phyloP scores from a whole-genome alignment of 2,888 invertebrate species.

The Dromius quadrimaculatus region DNA sequence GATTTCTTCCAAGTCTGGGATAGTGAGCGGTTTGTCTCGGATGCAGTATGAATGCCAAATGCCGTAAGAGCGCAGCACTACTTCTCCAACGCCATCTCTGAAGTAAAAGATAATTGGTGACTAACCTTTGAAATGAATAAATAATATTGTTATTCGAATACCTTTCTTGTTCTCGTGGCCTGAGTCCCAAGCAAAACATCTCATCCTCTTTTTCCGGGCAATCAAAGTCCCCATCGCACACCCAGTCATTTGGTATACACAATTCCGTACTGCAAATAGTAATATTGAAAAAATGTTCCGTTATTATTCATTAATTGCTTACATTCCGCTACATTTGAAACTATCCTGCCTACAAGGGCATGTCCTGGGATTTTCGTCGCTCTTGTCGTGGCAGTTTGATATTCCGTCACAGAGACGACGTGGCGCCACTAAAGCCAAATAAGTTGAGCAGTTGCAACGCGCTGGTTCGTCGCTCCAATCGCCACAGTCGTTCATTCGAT shows the following conservation, averaged over 20 bases:
- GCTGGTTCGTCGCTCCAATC: constrained; percentile 81
- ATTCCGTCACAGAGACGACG: constrained; percentile 81
- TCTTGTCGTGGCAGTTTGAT: constrained; percentile 81
- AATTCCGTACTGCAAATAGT: neutral
- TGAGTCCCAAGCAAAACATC: constrained; percentile 71
- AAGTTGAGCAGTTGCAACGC: constrained; percentile 74
- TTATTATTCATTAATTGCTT: constrained; percentile 49
- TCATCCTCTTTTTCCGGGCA: constrained; percentile 84
- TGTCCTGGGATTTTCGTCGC: constrained; percentile 77
- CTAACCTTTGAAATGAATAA: no score
- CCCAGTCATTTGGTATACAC: constrained; percentile 79
- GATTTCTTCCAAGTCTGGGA: constrained; percentile 70
- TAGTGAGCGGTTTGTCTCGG: constrained; percentile 68
- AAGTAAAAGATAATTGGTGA: constrained; percentile 51
- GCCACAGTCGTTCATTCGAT: constrained; percentile 76
- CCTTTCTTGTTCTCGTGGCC: constrained; percentile 60
- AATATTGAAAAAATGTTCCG: neutral
- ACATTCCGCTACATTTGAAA: constrained; percentile 71
- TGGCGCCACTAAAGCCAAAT: constrained; percentile 76
- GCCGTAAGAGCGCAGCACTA: constrained; percentile 75
- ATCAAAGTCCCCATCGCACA: constrained; percentile 81
- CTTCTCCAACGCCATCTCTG: constrained; percentile 75
- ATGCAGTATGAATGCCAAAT: constrained; percentile 82
- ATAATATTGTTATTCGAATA: constrained; percentile 53
- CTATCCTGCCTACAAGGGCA: constrained; percentile 73